A percentile compares a stretch with the other conserved stretches of the same genome.
phyloP scores from a whole-genome alignment of 2,888 invertebrate species.

The Limnephilus auricula region DNA sequence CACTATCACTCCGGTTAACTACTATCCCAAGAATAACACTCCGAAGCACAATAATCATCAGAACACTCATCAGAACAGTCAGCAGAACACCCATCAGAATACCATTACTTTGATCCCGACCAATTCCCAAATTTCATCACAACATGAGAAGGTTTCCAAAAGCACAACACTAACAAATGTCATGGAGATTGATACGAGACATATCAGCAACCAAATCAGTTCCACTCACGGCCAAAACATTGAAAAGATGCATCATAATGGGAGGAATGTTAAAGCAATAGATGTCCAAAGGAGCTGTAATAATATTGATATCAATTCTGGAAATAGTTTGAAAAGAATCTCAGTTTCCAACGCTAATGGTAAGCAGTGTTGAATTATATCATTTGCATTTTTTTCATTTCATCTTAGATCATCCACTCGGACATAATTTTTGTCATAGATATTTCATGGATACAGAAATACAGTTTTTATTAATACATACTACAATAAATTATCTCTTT shows the following conservation, averaged over 20 bases:
- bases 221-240: slow-evolving; percentile 45
- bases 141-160: slow-evolving; percentile 56
- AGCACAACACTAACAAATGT: slow-evolving; percentile 53
- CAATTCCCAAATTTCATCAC: slow-evolving; percentile 47
- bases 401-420: neutral
- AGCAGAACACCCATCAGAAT: slow-evolving; percentile 7
- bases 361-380: slow-evolving; percentile 42
- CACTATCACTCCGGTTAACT: slow-evolving; percentile 72
- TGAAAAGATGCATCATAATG: slow-evolving; percentile 57
- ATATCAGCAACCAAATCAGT: slow-evolving; percentile 57
- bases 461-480: neutral
- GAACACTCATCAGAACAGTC: neutral
- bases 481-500: neutral
- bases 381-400: neutral
- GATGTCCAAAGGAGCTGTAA: slow-evolving; percentile 60
- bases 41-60: slow-evolving; percentile 73
- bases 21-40: slow-evolving; percentile 72
- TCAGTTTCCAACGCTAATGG: slow-evolving; percentile 62
- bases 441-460: neutral
- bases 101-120: slow-evolving; percentile 55
- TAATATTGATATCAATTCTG: slow-evolving; percentile 57
- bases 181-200: slow-evolving; percentile 58
- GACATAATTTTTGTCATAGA: neutral
- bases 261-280: slow-evolving; percentile 24
- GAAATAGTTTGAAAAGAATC: slow-evolving; percentile 60